Percentiles rank a stretch among this genome's conserved stretches.
Evolutionary conservation across 2,888 invertebrate species (phyloP).

Genomic region (Netelia fuscicornis): DNA sequence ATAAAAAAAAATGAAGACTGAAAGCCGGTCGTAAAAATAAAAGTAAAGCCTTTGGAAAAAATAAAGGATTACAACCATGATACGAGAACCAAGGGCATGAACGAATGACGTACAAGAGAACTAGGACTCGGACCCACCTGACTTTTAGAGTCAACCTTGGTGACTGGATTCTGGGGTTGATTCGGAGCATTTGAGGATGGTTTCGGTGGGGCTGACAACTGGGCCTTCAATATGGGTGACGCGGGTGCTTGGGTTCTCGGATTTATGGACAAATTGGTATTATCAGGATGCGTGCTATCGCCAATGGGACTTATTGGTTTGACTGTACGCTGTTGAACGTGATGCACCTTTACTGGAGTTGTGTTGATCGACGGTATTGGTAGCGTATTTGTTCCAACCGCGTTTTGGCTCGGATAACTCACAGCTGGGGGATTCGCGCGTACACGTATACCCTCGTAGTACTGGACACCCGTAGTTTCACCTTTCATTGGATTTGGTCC

Average conservation of each 20-base stretch:
- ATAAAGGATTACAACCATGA: slow-evolving; percentile 62
- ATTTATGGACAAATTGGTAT: slow-evolving; percentile 74
- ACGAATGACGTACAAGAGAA: slow-evolving; percentile 77
- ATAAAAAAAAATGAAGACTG: slow-evolving; percentile 30
- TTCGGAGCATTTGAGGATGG: slow-evolving; percentile 80
- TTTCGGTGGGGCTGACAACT: slow-evolving; percentile 90
- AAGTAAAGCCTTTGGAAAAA: slow-evolving; percentile 63
- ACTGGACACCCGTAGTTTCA: slow-evolving; percentile 87
- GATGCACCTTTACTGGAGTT: slow-evolving; percentile 86
- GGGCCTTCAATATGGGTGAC: slow-evolving; percentile 94
- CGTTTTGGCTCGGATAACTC: slow-evolving; percentile 82
- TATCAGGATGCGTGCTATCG: slow-evolving; percentile 80
- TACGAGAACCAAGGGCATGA: slow-evolving; percentile 71
- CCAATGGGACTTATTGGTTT: slow-evolving; percentile 81
- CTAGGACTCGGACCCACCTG: slow-evolving; percentile 86
- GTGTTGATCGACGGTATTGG: slow-evolving; percentile 69
- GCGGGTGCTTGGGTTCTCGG: slow-evolving; percentile 87
- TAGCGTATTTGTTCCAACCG: slow-evolving; percentile 71
- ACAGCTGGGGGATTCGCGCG: slow-evolving; percentile 87
- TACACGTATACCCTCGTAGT: slow-evolving; percentile 90
- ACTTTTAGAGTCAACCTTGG: slow-evolving; percentile 86
- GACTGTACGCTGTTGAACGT: slow-evolving; percentile 83
- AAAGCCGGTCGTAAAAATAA: slow-evolving; percentile 50
- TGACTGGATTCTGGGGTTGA: slow-evolving; percentile 81
- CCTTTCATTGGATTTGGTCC: slow-evolving; percentile 91